These are phyloP conservation scores for Bursaphelenchus mucronatus DNA, from an alignment of 1,140 invertebrate species.

Conservation along the genomic window DNA sequence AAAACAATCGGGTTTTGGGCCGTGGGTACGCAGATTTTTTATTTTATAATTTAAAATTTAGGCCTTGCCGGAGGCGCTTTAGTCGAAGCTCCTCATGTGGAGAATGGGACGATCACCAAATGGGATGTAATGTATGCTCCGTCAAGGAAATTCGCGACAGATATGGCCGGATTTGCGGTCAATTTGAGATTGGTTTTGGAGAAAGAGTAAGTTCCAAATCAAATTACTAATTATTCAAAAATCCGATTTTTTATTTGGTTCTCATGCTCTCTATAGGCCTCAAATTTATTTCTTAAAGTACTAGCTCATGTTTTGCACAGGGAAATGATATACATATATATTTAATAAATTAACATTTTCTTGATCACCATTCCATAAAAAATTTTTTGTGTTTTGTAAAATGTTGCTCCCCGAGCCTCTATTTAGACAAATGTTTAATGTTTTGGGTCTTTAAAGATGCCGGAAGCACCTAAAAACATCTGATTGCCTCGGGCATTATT, in stretches of 20 bases:
- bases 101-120: slow-evolving; percentile 30
- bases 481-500: too few relatives aligned
- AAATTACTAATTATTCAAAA: slow-evolving; percentile 69
- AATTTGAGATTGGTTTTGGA: slow-evolving; percentile 75
- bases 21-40: slow-evolving; percentile 25
- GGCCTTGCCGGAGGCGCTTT: slow-evolving; percentile 33
- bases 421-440: too few relatives aligned
- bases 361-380: too few relatives aligned
- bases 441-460: too few relatives aligned
- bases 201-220: slow-evolving; percentile 64
- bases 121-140: slow-evolving; percentile 78
- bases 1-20: slow-evolving; percentile 90
- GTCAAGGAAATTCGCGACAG: slow-evolving; percentile 83
- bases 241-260: slow-evolving; percentile 51
- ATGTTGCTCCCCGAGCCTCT: too few relatives aligned
- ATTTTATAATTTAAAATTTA: slow-evolving; percentile 10
- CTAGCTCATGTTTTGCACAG: too few relatives aligned
- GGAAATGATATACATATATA: too few relatives aligned
- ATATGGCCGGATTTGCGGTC: slow-evolving; percentile 97
- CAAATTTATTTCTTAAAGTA: too few relatives aligned
- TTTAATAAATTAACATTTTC: too few relatives aligned
- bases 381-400: too few relatives aligned
- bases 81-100: slow-evolving; percentile 46
- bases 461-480: too few relatives aligned
- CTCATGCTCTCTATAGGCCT: too few relatives aligned